Evolutionary conservation across 2,888 invertebrate species (phyloP).

Genomic region (Macaria liturata): DNA sequence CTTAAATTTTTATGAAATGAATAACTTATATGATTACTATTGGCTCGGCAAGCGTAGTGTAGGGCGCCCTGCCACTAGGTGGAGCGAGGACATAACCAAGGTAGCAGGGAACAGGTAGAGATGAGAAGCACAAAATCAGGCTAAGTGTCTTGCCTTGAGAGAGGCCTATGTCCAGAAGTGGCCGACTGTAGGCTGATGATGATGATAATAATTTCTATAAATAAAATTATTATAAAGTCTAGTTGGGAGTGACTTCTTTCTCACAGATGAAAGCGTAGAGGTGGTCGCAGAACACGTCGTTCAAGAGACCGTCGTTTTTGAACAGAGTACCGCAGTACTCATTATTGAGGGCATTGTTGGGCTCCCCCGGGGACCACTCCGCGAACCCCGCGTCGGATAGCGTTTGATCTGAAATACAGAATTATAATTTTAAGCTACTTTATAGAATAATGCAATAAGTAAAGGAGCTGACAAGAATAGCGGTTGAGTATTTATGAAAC

Average conservation of each 20-base stretch:
- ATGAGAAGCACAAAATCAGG: no score
- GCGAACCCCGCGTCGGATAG: slow-evolving; percentile 59
- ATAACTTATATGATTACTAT: background rate
- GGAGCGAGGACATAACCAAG: no score
- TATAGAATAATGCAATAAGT: no score
- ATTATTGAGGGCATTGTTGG: slow-evolving; percentile 49
- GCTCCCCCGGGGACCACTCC: slow-evolving; percentile 57
- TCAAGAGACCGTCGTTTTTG: slow-evolving; percentile 53
- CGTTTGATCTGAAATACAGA: slow-evolving; percentile 57
- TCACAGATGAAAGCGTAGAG: slow-evolving; percentile 57
- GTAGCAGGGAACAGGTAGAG: no score
- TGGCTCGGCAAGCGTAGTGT: background rate
- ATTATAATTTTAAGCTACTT: background rate
- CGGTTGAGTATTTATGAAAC: no score
- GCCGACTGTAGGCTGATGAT: no score
- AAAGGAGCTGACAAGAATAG: background rate
- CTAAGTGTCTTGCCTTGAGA: no score
- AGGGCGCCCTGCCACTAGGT: no score
- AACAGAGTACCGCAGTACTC: slow-evolving; percentile 62
- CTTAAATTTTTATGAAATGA: background rate
- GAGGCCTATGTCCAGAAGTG: no score
- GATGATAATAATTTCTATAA: no score
- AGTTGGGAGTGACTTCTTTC: slow-evolving; percentile 41
- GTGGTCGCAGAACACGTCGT: slow-evolving; percentile 53
- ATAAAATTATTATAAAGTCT: no score